Conservation (phyloP, 1,140 invertebrate species). For the Rhopalosiphum maidis region DNA sequence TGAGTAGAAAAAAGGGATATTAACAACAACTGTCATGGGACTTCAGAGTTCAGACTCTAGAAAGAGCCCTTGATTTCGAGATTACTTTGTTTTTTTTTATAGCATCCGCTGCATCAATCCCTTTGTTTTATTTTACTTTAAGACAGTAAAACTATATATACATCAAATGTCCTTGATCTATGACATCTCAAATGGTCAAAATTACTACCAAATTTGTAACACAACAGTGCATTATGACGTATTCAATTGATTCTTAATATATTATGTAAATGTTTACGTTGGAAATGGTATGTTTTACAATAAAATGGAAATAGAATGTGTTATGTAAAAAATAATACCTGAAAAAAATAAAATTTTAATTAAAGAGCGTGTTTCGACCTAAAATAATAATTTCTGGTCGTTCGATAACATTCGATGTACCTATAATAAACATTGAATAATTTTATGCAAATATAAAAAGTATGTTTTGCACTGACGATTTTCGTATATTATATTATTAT, state of each 20-base stretch:
- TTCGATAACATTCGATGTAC: background rate
- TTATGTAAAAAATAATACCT: background rate
- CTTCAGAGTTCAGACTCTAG: background rate
- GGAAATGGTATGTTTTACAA: background rate
- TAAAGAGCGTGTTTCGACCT: background rate
- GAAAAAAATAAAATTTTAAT: background rate
- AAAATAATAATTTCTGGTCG: background rate
- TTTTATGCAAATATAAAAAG: background rate
- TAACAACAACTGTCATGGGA: background rate
- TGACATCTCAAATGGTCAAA: background rate
- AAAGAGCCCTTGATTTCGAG: background rate
- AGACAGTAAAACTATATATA: background rate
- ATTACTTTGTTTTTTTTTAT: slow-evolving; percentile 18
- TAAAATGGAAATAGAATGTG: background rate
- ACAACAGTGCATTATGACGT: background rate
- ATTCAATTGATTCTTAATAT: background rate
- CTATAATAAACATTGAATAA: background rate
- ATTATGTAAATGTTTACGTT: background rate
- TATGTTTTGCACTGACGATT: background rate
- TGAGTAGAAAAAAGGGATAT: background rate
- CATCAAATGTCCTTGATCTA: background rate
- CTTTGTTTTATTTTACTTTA: background rate
- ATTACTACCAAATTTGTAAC: slow-evolving; percentile 9
- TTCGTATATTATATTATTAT: background rate
- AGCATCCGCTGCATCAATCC: background rate